Conservation (phyloP, 1,140 invertebrate genomes). For the Drosophila melanica region DNA sequence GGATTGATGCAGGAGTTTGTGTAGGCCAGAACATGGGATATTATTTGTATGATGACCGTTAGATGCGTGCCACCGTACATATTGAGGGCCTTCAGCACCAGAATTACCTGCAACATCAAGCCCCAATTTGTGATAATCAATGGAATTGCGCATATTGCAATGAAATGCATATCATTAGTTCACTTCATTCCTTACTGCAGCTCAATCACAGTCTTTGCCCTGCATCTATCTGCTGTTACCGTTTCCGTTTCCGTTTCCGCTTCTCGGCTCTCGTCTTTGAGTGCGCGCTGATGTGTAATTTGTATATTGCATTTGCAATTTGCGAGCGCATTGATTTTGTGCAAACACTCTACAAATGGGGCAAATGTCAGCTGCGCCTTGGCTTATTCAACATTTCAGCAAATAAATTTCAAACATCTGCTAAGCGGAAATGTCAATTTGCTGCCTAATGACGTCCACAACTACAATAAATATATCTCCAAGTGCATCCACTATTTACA, state of each 20-base stretch:
- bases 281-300: slow-evolving; percentile 43
- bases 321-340: slow-evolving; percentile 52
- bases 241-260: background rate
- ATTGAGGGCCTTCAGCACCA: slow-evolving; percentile 91
- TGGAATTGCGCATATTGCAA: slow-evolving; percentile 18
- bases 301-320: slow-evolving; percentile 58
- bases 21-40: slow-evolving; percentile 96
- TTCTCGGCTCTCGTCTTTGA: background rate
- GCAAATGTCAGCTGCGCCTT: slow-evolving; percentile 15
- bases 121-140: slow-evolving; percentile 18
- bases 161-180: slow-evolving; percentile 19
- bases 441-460: slow-evolving; percentile 27
- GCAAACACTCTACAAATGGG: slow-evolving; percentile 44
- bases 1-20: slow-evolving; percentile 98
- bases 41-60: slow-evolving; percentile 91
- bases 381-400: slow-evolving; percentile 51
- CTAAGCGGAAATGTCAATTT: slow-evolving; percentile 65
- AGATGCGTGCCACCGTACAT: slow-evolving; percentile 87
- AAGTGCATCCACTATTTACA: slow-evolving; percentile 18
- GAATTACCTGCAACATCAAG: slow-evolving; percentile 88
- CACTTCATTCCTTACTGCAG: background rate
- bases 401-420: slow-evolving; percentile 51
- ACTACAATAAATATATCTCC: background rate
- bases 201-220: background rate
- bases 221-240: background rate